Percentiles rank a stretch among this genome's conserved stretches.
These are phyloP conservation scores for Mercenaria mercenaria DNA, from an alignment of 1,140 invertebrate species.

Conservation along the genomic window DNA sequence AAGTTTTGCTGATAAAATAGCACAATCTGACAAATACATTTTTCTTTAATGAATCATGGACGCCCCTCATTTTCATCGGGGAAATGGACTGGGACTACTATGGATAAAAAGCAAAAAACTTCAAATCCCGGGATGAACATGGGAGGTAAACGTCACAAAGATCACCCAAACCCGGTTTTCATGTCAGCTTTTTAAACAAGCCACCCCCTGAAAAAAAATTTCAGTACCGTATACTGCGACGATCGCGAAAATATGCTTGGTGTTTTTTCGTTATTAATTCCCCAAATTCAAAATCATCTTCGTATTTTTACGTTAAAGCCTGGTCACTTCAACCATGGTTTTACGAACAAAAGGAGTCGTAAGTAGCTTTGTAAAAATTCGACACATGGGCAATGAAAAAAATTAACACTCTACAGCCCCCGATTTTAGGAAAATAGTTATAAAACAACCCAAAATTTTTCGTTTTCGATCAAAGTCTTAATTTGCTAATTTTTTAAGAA, in stretches of 20 bases:
- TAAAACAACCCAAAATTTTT: conserved; percentile 28
- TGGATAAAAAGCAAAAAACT: conserved; percentile 18
- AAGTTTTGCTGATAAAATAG: too few species aligned
- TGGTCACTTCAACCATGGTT: conserved; percentile 47
- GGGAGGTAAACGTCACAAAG: conserved; percentile 4
- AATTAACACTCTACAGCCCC: not conserved
- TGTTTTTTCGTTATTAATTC: conserved; percentile 38
- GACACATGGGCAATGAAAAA: not conserved
- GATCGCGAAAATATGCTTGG: conserved; percentile 38
- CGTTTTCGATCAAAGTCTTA: conserved; percentile 20
- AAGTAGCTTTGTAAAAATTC: conserved; percentile 1
- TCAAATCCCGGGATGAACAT: not conserved
- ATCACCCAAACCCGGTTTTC: not conserved
- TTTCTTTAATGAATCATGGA: too few species aligned
- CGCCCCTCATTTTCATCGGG: too few species aligned
- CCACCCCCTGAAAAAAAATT: not conserved
- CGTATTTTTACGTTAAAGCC: conserved; percentile 41
- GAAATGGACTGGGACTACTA: conserved; percentile 24
- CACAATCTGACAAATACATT: too few species aligned
- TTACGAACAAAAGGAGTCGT: not conserved
- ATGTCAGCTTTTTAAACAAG: not conserved
- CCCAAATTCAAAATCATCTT: conserved; percentile 18
- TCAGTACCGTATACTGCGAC: conserved; percentile 29
- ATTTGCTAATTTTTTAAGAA: not conserved
- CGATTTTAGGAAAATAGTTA: conserved; percentile 50